phyloP scores from a whole-genome alignment of 2,888 invertebrate genomes.

The Phrixothrix hirtus region DNA sequence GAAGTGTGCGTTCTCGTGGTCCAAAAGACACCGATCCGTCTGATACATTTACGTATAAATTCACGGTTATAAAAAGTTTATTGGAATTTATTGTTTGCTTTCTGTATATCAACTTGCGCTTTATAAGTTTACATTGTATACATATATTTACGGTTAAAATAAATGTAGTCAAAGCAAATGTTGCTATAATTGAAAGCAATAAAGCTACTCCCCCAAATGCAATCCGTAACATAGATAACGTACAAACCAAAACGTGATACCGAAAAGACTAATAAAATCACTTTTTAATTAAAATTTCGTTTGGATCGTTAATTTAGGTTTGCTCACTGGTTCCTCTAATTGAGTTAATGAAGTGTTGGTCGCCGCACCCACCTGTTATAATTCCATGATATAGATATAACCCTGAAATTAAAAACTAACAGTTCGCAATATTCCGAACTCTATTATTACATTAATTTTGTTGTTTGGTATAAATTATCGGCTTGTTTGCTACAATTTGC shows the following conservation, averaged over 20 bases:
- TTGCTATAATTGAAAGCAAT: background rate
- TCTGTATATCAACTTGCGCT: conserved; percentile 22
- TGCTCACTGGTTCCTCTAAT: conserved; percentile 27
- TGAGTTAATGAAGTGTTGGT: conserved; percentile 33
- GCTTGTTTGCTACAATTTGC: conserved; percentile 14
- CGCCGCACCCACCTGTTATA: conserved; percentile 25
- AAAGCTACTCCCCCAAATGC: no score
- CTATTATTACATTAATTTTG: conserved; percentile 13
- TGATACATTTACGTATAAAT: conserved; percentile 26
- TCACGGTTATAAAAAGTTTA: conserved; percentile 31
- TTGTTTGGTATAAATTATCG: conserved; percentile 12
- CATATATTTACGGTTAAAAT: no score
- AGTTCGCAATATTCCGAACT: conserved; percentile 10
- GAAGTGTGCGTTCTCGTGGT: conserved; percentile 12
- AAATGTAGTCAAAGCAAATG: background rate
- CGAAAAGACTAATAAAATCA: conserved; percentile 13
- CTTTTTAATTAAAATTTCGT: conserved; percentile 32
- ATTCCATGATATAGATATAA: conserved; percentile 24
- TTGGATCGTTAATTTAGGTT: conserved; percentile 29
- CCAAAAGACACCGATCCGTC: conserved; percentile 16
- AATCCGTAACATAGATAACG: no score
- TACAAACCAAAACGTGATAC: no score
- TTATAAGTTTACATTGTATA: conserved; percentile 6
- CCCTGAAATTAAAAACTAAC: conserved; percentile 20
- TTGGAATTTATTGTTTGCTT: conserved; percentile 38